Conservation (phyloP, 2,113 vertebrate genomes). For the Pachycephala philippinensis region DNA sequence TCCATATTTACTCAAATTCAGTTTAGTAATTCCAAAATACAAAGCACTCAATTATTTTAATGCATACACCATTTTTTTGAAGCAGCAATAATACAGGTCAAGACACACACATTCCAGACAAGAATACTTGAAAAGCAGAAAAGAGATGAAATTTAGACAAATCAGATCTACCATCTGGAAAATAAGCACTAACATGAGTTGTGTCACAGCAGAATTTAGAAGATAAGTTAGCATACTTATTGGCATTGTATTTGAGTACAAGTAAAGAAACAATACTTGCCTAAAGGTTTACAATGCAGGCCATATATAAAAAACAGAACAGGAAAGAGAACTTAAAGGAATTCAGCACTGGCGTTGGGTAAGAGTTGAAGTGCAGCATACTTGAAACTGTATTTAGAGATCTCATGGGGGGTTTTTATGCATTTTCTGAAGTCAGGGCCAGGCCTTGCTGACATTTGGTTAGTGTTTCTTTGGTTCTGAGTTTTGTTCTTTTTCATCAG, state of each 20-base stretch:
- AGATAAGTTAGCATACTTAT: not conserved
- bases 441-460: not conserved
- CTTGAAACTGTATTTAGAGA: not conserved
- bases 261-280: not conserved
- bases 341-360: not conserved
- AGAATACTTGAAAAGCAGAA: not conserved
- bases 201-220: not conserved
- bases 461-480: not conserved
- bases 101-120: not conserved
- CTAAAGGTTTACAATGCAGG: not conserved
- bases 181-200: not conserved
- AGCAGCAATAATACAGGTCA: not conserved
- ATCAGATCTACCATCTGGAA: not conserved
- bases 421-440: not conserved
- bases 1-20: not conserved
- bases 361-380: not conserved
- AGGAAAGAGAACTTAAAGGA: not conserved
- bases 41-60: not conserved
- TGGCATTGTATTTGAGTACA: not conserved
- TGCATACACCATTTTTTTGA: not conserved
- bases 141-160: not conserved
- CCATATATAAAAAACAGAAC: not conserved
- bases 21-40: not conserved
- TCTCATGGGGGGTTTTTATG: rapidly evolving
- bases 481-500: not conserved